Evolutionary conservation across 2,113 vertebrate species (phyloP).

Genomic region (Rhinoptilus africanus): DNA sequence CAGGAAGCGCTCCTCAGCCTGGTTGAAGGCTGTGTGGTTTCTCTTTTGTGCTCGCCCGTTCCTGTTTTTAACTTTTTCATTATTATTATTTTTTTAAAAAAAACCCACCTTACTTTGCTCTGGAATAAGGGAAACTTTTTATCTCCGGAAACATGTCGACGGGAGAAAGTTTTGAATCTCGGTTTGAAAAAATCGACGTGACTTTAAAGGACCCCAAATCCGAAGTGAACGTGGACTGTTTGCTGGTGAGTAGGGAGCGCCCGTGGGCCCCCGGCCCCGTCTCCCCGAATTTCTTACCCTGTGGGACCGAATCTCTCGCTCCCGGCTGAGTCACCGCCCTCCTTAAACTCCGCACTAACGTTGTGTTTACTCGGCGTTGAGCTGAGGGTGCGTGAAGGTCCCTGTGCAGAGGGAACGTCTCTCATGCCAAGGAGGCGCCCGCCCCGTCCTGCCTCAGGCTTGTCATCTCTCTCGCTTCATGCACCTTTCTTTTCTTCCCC

Average conservation of each 20-base stretch:
- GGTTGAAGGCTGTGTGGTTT: not conserved
- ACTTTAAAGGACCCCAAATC: slow-evolving; percentile 96
- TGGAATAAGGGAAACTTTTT: slow-evolving; percentile 49
- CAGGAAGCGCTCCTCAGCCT: not conserved
- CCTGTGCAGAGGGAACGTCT: not conserved
- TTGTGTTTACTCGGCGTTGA: not conserved
- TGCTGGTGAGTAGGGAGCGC: slow-evolving; percentile 87
- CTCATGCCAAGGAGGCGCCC: not conserved
- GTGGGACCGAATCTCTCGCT: slow-evolving; percentile 37
- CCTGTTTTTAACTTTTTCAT: not conserved
- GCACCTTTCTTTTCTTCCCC: not conserved
- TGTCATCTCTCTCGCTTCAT: not conserved
- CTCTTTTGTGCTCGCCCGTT: slow-evolving; percentile 12
- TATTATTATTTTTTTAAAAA: not conserved
- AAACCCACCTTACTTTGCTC: not conserved
- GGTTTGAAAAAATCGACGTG: slow-evolving; percentile 95
- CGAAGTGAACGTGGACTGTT: slow-evolving; percentile 96
- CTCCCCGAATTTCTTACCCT: slow-evolving; percentile 38
- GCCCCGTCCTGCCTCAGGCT: not conserved
- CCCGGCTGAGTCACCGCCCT: not conserved
- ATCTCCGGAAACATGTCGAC: slow-evolving; percentile 82
- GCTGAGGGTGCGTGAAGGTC: not conserved
- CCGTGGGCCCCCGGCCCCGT: not conserved
- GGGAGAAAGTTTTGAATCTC: slow-evolving; percentile 89
- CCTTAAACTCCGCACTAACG: not conserved